Evolutionary conservation across 2,113 vertebrate genomes (phyloP).

Genomic region (Anolis carolinensis): DNA sequence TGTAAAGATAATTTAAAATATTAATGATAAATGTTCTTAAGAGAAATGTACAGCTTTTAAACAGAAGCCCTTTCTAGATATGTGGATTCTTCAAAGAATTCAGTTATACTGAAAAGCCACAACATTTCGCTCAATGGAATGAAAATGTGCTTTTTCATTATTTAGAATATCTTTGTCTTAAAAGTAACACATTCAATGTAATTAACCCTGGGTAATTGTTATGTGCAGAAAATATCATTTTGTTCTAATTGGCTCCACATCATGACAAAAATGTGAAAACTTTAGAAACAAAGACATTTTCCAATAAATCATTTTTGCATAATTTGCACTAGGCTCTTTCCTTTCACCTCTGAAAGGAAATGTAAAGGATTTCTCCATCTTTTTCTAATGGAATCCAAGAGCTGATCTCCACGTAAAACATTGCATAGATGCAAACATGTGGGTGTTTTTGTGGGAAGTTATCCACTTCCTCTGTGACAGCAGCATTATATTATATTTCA

Average conservation of each 20-base stretch:
- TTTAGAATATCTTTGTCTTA: too few species aligned
- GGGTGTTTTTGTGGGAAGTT: neutral
- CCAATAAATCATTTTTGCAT: neutral
- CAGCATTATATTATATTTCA: neutral
- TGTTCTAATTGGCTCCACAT: neutral
- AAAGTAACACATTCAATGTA: too few species aligned
- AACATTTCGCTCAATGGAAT: neutral
- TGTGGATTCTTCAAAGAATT: neutral
- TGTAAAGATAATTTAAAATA: too few species aligned
- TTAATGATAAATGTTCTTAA: neutral
- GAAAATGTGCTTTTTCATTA: too few species aligned
- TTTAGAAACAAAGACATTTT: neutral
- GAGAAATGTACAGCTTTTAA: too few species aligned
- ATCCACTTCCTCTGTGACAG: neutral
- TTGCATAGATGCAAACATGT: neutral
- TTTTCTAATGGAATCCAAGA: too few species aligned
- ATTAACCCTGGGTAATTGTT: neutral
- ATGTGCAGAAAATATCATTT: neutral
- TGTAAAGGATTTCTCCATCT: neutral
- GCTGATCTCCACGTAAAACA: neutral
- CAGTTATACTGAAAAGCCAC: neutral
- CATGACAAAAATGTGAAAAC: neutral
- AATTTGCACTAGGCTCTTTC: neutral
- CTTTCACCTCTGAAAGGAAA: neutral
- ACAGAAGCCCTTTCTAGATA: too few species aligned